Percentiles rank a stretch among this genome's conserved stretches.
These are phyloP conservation scores for Ganaspis sp. DNA, from an alignment of 1,140 invertebrate genomes.

Conservation along the genomic window DNA sequence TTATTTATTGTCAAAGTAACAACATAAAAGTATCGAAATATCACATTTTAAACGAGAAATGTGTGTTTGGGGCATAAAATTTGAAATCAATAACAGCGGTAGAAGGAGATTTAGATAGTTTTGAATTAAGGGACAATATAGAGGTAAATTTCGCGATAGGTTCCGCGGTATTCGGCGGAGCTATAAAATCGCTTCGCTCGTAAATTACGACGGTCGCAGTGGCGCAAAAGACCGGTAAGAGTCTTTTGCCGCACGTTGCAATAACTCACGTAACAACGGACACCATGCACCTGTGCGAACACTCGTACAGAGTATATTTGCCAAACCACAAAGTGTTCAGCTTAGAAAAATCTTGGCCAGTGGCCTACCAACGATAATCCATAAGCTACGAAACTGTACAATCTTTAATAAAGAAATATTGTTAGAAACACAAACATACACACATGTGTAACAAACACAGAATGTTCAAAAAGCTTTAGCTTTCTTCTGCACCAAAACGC, in stretches of 20 bases:
- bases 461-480: too few relatives aligned
- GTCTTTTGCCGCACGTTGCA: constrained; percentile 48
- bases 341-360: constrained; percentile 57
- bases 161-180: background rate
- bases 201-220: constrained; percentile 44
- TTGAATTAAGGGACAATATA: background rate
- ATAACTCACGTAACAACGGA: constrained; percentile 56
- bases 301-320: constrained; percentile 54
- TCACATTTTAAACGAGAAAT: too few relatives aligned
- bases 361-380: constrained; percentile 27
- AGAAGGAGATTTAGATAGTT: background rate
- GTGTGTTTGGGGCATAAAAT: background rate
- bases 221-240: constrained; percentile 47
- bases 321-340: constrained; percentile 55
- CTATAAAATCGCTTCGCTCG: constrained; percentile 34
- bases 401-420: background rate
- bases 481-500: too few relatives aligned
- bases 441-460: too few relatives aligned
- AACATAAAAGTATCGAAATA: too few relatives aligned
- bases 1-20: too few relatives aligned
- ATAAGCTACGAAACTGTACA: background rate
- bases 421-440: background rate
- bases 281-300: constrained; percentile 52
- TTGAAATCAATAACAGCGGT: background rate
- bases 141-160: constrained; percentile 9